phyloP scores from a whole-genome alignment of 2,888 invertebrate species.

The Scaptomyza caliginosa region DNA sequence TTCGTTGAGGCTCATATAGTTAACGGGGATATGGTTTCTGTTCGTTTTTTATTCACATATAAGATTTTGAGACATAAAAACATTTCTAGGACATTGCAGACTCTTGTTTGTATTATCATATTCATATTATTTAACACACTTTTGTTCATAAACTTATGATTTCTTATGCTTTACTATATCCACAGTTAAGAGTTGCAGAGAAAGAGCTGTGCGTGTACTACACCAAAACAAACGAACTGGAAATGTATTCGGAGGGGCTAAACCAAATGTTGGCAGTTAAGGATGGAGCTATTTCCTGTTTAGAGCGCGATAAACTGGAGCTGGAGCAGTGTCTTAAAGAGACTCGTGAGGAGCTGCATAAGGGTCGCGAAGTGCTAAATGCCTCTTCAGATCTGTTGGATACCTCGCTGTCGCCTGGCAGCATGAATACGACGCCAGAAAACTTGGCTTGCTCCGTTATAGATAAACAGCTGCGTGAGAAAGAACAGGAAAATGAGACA shows the following conservation, averaged over 20 bases:
- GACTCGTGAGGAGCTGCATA: constrained; percentile 64
- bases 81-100: too few relatives aligned
- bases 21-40: too few relatives aligned
- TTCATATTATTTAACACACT: too few relatives aligned
- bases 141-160: too few relatives aligned
- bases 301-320: constrained; percentile 76
- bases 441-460: constrained; percentile 81
- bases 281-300: constrained; percentile 52
- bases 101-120: too few relatives aligned
- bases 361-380: constrained; percentile 71
- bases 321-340: constrained; percentile 80
- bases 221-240: constrained; percentile 68
- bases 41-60: too few relatives aligned
- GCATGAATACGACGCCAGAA: constrained; percentile 77
- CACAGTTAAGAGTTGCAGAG: constrained; percentile 65
- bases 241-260: constrained; percentile 61
- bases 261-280: constrained; percentile 52
- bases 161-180: neutral
- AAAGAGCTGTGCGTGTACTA: constrained; percentile 62
- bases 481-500: constrained; percentile 78
- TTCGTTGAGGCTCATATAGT: too few relatives aligned
- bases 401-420: constrained; percentile 67
- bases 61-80: too few relatives aligned
- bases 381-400: constrained; percentile 77
- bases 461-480: constrained; percentile 83